Evolutionary conservation across 2,113 vertebrate species (phyloP).

Genomic region (Acanthochromis polyacanthus): DNA sequence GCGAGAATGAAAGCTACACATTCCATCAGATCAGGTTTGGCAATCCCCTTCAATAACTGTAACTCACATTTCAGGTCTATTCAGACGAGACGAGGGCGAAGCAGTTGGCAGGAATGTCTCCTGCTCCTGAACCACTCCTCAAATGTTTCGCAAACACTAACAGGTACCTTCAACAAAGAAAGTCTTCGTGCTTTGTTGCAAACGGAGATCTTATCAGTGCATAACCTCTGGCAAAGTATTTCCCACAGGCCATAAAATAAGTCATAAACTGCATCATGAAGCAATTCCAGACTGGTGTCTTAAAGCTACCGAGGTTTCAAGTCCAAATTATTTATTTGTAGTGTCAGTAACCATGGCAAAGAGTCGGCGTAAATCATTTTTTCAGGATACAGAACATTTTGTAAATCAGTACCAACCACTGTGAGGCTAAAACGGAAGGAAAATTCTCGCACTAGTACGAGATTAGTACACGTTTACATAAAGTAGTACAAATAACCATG

Average conservation of each 20-base stretch:
- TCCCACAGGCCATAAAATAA: constrained; percentile 8
- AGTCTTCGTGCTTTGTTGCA: neutral
- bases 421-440: neutral
- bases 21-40: constrained; percentile 5
- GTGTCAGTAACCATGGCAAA: neutral
- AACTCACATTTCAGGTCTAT: constrained; percentile 23
- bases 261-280: neutral
- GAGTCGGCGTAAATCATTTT: constrained; percentile 20
- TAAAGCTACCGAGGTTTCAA: neutral
- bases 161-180: neutral
- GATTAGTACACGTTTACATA: neutral
- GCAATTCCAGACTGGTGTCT: neutral
- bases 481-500: neutral
- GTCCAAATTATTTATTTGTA: neutral
- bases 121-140: constrained; percentile 46
- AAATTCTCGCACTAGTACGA: neutral
- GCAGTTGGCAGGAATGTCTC: constrained; percentile 31
- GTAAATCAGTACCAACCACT: constrained; percentile 8
- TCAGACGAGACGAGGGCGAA: neutral
- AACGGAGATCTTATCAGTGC: constrained; percentile 1
- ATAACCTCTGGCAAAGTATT: neutral
- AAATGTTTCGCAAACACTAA: constrained; percentile 46
- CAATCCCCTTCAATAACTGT: neutral
- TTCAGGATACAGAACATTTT: neutral
- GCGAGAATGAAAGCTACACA: neutral